Evolutionary conservation across 2,888 invertebrate genomes (phyloP), one percentile per base, ranked within the genome.

Genomic region (Clusia tigrina): DNA sequence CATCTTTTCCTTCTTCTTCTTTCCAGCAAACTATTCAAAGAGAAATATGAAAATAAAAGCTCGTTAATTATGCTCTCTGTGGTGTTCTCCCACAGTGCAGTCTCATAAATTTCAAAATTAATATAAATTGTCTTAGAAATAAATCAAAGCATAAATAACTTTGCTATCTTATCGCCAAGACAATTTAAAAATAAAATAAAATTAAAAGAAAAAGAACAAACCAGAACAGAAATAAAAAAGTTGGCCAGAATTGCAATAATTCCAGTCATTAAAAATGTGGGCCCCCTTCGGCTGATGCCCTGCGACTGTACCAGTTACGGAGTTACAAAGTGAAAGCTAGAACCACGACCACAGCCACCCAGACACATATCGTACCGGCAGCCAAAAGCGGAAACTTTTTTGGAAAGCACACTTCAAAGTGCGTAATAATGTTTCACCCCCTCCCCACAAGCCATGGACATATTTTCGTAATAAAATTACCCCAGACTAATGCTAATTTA

Each of bases 401-500:
- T 12, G 32, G 6, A 32, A 42, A 5, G 32, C n/a, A 42, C n/a
- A 42, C 42, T 42, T 42, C 42, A 42, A 42, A 42, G 2, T 5
- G 42, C 32, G 6, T 32, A 32, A 32, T 32, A 32, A 42, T n/a
- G 42, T 42, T 5, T 15, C 42, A n/a, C n/a, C 42, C 12, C 42
- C 6, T 42, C n/a, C 42, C 12, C 12, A 15, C 10, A n/a, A 6
- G 32, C 32, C 42, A 32, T 32, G 32, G 5, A 32, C 42, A 42
- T 42, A 10, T 42, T 42, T 5, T 42, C n/a, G 42, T 42, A 72
- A 64, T 67, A 68, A 72, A 74, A 75, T 72, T 69, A 69, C 71
- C 68, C 72, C 69, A 65, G 66, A 70, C 73, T 74, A 72, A 76
- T 76, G 69, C 71, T 74, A 76, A 74, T 74, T 74, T 74, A 76